Evolutionary conservation across 2,113 vertebrate genomes (phyloP), one percentile per base, ranked within the genome.

Genomic region (Asarcornis scutulata): DNA sequence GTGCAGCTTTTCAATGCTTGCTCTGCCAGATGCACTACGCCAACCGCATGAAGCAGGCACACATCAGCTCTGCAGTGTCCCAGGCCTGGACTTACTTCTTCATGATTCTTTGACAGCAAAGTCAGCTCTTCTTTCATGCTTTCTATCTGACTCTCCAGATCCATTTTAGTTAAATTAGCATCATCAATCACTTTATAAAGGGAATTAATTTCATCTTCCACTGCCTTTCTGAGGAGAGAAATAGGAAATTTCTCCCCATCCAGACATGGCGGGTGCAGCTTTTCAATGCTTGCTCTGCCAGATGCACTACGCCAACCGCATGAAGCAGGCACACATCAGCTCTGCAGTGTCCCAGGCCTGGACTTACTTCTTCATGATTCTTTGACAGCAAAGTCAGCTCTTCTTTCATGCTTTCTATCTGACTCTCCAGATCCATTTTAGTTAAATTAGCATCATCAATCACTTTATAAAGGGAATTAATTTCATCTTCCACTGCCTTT

Each of bases 141-240:
- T 77, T 99, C 98, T 96, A 99, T 99, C 95, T 99, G 98, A 92
- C 97, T 98, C 95, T 99, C 98, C 52, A 99, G 98, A 85, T 99
- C 99, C 11, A 95, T 97, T 97, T 98, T 98, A n/a, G 98, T 98
- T 88, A 98, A 97, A 91, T 98, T 97, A 32, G 99, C 99, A 76
- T 99, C 99, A 81, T 99, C 98, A 18, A 99, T 99, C 95, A 99
- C 98, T 97, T 99, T 99, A 96, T 99, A 98, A 25, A 99, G 97
- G 48, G 98, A 99, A 86, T 97, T 98, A 76, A 99, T 99, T 98
- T 99, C 99, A 62, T 99, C 99, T 97, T 99, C 98, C 38, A 98
- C 98, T 6, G 98, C 99, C 89, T 98, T 99, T 94, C 98, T 97
- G 96, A 99, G 67, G 36, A 62, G 48, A 71, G 23, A 85, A 93